Evolutionary conservation across 2,797 vertebrate genomes (phyloP), one percentile per base, ranked within the genome.

Genomic region (Leptodactylus fallax): DNA sequence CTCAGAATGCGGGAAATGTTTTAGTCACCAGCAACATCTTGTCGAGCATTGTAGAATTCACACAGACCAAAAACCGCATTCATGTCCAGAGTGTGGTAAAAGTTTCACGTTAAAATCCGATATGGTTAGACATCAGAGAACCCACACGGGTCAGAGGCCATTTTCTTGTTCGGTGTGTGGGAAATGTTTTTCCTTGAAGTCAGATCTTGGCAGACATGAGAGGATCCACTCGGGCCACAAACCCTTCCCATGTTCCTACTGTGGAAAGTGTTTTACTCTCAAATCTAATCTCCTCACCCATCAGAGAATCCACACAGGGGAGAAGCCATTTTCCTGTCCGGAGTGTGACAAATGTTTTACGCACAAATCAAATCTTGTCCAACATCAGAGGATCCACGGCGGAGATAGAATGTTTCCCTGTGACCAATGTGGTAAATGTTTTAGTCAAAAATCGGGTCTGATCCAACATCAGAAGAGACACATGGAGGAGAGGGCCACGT

Each of bases 381-480:
- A 92, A 9, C 87, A 94, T 7, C 92, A 88, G 27, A 89, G 47
- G 65, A 92, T 92, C 56, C 93, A 94, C 77, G 93, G 92, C 0
- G 93, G 93, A 10, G 93, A 94, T 87, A 93, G 90, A 88, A 93
- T 91, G 4, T 92, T 90, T 7, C 56, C 90, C 1, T 94, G 93
- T 60, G 81, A 21, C 0, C 12, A 92, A 81, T 92, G 92, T 0
- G 65, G 92, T 6, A 93, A 93, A 90, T 92, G 91, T 87, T 94
- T 94, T 88, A 94, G 93, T 91, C 93, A 94, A 90, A 92, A 93
- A 55, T 94, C 94, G 9, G 92, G 93, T 0, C 93, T 94, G 63
- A 93, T 94, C 81, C 92, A 93, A 86, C 94, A 95, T 58, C 94
- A 95, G 84, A 83, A 92, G 85, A 95, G 93, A 58, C 94, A 95